Base-by-base conservation (phyloP, 2,797 vertebrate species). In the Bovichtus variegatus region DNA sequence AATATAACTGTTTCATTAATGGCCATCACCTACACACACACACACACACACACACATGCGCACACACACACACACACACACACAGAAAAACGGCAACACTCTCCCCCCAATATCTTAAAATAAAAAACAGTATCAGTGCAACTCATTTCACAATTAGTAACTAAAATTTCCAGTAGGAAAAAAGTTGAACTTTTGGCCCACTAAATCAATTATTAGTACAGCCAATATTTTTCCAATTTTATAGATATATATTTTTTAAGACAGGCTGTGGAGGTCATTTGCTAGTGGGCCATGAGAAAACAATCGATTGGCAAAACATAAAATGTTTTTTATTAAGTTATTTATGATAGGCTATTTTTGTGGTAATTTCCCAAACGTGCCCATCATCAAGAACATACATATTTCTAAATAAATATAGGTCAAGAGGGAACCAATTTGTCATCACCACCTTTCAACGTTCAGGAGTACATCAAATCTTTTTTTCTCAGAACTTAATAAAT, bases 1-100 rank as follows among this genome's bases (percentile, higher is more conserved):
- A 82, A 69, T 78, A 84, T 71, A 81, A 73, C 46, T 23, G 38
- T 73, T 76, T 73, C 36, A 65, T 49, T 44, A 76, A 29, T 49
- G 31, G 31, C 31, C 31, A 19, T 44, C 38, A 9, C 31, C 21
- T n/a, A 36, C 57, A 34, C 44, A 77, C 53, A 34, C 47, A 65
- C 71, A 71, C 43, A 59, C 34, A 43, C 31, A 25, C 25, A 54
- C 49, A 44, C 51, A 69, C 40, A 54, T 49, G 67, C 64, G 55
- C 36, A 25, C 21, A 38, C 55, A 38, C 29, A n/a, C 29, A 55
- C 51, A 31, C 51, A 18, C 16, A 31, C 15, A 54, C 51, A 38
- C 29, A 18, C n/a, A 34, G 8, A 34, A 34, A 34, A 34, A 34
- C 31, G 6, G 9, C 34, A 9, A 34, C n/a, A n/a, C n/a, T n/a